Evolutionary conservation across 64 coral and sea anemone species (phyloP).

Genomic region (Dendrophyllia cribrosa): DNA sequence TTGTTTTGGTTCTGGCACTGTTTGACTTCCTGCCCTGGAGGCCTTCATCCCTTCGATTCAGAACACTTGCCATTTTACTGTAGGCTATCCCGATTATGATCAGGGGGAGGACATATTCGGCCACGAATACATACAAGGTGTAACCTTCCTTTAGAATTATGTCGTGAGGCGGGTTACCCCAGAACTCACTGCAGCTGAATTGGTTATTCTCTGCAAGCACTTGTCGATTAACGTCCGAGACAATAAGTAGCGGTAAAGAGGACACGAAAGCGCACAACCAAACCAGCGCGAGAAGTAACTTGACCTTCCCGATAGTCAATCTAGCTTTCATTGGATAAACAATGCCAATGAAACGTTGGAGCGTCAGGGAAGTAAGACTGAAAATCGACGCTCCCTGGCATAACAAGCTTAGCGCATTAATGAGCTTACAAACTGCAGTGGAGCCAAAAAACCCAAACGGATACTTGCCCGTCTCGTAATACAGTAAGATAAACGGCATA

Average conservation of each 20-base stretch:
- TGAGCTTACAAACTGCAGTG: slow-evolving; percentile 84
- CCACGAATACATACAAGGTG: slow-evolving; percentile 84
- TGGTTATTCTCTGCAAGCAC: slow-evolving; percentile 56
- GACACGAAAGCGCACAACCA: slow-evolving; percentile 86
- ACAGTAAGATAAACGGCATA: slow-evolving; percentile 82
- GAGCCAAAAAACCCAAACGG: slow-evolving; percentile 93
- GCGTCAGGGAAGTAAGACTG: slow-evolving; percentile 76
- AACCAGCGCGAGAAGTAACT: slow-evolving; percentile 77
- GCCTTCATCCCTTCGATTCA: slow-evolving; percentile 72
- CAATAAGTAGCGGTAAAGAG: slow-evolving; percentile 69
- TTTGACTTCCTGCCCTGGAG: slow-evolving; percentile 71
- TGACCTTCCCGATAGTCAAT: slow-evolving; percentile 87
- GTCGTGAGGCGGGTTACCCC: slow-evolving; percentile 31
- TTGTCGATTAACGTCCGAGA: slow-evolving; percentile 53
- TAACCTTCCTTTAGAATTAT: slow-evolving; percentile 59
- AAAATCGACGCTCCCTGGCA: slow-evolving; percentile 88
- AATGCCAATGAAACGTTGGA: slow-evolving; percentile 90
- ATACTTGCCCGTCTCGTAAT: slow-evolving; percentile 92
- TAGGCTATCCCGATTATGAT: slow-evolving; percentile 80
- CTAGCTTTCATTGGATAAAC: slow-evolving; percentile 92
- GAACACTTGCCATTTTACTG: slow-evolving; percentile 79
- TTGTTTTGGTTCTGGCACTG: slow-evolving; percentile 61
- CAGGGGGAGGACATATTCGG: slow-evolving; percentile 82
- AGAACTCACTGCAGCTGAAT: slow-evolving; percentile 85
- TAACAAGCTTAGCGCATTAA: slow-evolving; percentile 74